Evolutionary conservation across 2,888 invertebrate species (phyloP).

Genomic region (Papilio elwesi): DNA sequence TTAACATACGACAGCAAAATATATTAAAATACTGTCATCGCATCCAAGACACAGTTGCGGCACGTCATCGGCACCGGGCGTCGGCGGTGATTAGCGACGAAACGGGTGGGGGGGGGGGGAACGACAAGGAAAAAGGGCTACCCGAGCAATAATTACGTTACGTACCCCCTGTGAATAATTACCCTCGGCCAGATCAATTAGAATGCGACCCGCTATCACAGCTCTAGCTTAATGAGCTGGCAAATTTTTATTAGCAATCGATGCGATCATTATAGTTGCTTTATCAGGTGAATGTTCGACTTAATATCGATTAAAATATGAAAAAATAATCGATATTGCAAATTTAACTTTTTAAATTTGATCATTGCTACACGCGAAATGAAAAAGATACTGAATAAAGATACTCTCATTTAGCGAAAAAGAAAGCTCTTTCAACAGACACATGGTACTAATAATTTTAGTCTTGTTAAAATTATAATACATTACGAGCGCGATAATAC

Average conservation of each 20-base stretch:
- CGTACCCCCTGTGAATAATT: slow-evolving; percentile 79
- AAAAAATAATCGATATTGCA: not conserved
- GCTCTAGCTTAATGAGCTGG: slow-evolving; percentile 71
- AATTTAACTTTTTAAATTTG: not conserved
- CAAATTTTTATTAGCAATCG: slow-evolving; percentile 67
- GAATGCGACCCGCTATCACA: slow-evolving; percentile 75
- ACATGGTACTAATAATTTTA: slow-evolving; percentile 10
- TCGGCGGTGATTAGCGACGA: slow-evolving; percentile 72
- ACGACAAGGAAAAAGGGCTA: slow-evolving; percentile 83
- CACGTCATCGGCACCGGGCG: slow-evolving; percentile 80
- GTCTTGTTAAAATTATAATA: slow-evolving; percentile 28
- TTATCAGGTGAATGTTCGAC: slow-evolving; percentile 8
- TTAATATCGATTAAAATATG: not conserved
- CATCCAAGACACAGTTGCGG: slow-evolving; percentile 76
- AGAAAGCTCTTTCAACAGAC: slow-evolving; percentile 2
- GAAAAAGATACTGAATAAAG: not conserved
- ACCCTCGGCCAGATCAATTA: slow-evolving; percentile 78
- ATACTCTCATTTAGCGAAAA: slow-evolving; percentile 5
- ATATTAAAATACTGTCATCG: slow-evolving; percentile 83
- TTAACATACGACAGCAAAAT: slow-evolving; percentile 81
- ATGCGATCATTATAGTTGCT: slow-evolving; percentile 35
- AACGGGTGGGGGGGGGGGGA: slow-evolving; percentile 56
- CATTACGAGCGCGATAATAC: slow-evolving; percentile 32
- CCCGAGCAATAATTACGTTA: slow-evolving; percentile 80
- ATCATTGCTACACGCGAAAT: not conserved